phyloP scores from a whole-genome alignment of 2,888 invertebrate species.

The Stictocephala bisonia region DNA sequence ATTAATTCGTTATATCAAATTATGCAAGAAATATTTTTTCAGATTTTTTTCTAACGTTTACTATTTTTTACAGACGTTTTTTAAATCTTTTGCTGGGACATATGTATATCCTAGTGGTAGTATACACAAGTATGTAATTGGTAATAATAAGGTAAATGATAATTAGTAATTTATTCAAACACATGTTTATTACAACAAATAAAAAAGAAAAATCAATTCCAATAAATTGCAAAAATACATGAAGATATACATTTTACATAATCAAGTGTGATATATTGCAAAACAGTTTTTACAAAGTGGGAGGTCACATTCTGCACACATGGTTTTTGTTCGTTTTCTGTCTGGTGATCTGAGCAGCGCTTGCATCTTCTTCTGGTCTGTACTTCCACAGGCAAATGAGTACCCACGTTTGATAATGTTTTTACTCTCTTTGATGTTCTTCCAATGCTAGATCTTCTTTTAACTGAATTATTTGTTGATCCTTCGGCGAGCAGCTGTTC shows the following conservation, averaged over 20 bases:
- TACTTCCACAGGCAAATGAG: conserved; percentile 44
- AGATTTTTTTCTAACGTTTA: no score
- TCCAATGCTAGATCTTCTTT: conserved; percentile 40
- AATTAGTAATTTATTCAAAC: not conserved
- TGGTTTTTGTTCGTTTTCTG: conserved; percentile 38
- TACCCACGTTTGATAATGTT: conserved; percentile 36
- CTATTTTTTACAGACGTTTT: no score
- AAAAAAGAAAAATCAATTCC: not conserved
- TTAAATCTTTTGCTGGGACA: not conserved
- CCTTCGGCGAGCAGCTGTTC: conserved; percentile 45
- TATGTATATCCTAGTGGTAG: conserved; percentile 3
- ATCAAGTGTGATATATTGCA: not conserved
- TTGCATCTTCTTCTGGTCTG: conserved; percentile 45
- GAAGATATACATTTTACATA: not conserved
- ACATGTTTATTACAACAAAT: not conserved
- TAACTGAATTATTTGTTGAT: conserved; percentile 20
- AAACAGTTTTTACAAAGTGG: conserved; percentile 42
- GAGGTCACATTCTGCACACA: conserved; percentile 29
- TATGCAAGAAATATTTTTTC: no score
- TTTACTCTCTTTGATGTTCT: conserved; percentile 38
- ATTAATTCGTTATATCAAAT: not conserved
- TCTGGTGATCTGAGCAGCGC: conserved; percentile 16
- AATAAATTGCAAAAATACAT: not conserved
- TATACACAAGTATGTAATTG: not conserved
- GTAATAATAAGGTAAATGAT: not conserved